Evolutionary conservation across 2,888 invertebrate genomes (phyloP), one percentile per base, ranked within the genome.

Genomic region (Cantharis nigra): DNA sequence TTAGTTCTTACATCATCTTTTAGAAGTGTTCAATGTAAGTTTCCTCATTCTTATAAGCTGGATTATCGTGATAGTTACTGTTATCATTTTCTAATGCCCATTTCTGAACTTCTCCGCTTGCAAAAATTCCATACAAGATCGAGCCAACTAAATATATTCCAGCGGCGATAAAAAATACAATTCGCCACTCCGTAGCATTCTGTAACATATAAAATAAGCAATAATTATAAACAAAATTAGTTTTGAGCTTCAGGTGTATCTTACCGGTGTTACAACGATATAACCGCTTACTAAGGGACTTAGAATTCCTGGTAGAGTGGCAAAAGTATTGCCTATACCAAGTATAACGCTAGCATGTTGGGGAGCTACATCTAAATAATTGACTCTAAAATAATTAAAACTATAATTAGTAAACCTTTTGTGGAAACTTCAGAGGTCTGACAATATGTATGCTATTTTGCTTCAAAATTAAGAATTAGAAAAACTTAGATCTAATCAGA

Each of bases 321-420:
- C 98, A 80, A 97, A 90, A 0, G 97, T 97, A 88, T 98, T 98
- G 10, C 96, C 95, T 10, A 97, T 90, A 0, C 97, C 98, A 97
- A 98, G 97, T 74, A 98, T 88, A 0, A 98, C 93, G 86, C 97
- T 95, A 10, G 97, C 97, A 89, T 96, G 96, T 79, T 95, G 95
- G 0, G 97, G 97, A 0, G 97, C 97, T 72, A 98, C 93, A 87
- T 98, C 98, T 86, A 98, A 89, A 86, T 97, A 96, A 85, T 95
- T 95, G 0, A 94, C 94, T 80, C 94, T 94, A 88, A 74, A 88
- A 13, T 4, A 49, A n/a, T n/a, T 13, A 49, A 13, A 13, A 9
- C 7, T 10, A 14, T 4, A 16, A 16, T 16, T 16, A 16, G 16
- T 16, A 16, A 16, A 16, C 16, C 1, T 16, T 16, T 16, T 16